Base-by-base conservation (phyloP, 1,140 invertebrate genomes). In the Helicoverpa zea region DNA sequence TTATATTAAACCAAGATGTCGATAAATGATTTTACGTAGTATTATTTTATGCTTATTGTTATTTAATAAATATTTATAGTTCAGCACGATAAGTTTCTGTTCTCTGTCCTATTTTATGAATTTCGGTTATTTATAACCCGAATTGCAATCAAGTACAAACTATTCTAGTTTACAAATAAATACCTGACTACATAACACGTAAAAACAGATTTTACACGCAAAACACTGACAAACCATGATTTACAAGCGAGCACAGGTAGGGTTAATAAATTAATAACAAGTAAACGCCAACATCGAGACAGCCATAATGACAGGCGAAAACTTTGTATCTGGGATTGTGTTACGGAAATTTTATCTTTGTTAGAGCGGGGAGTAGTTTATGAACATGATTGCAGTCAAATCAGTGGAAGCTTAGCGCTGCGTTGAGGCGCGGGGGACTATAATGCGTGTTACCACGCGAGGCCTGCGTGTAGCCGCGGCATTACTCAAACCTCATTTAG, bases 401-500 rank as follows among this genome's bases (percentile, higher is more conserved):
- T 84, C 78, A 82, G 13, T 73, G 76, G 84, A 85, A 84, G 82
- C 78, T 78, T 87, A 83, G 74, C 72, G 80, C 78, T 79, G 35
- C 3, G 5, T 9, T 43, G 35, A 79, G 78, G 77, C 51, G 23
- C 66, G 16, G 80, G 68, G 76, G 80, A 90, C 83, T 88, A 89
- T 91, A 94, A 91, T 92, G 90, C 87, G 81, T 87, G 75, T 81
- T 64, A 79, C 90, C 92, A 94, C 92, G 92, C 91, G 84, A 93
- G 81, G 80, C 86, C 87, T 90, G 90, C 92, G 92, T 94, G 92
- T 90, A 85, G 83, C 52, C 74, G 81, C 51, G 72, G 86, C 91
- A 94, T 94, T 92, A 94, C 92, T 94, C 92, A 93, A 92, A 89
- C 88, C 92, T 94, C 92, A 94, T 94, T 94, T 94, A 92, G 87